Percentiles rank a stretch among this genome's conserved stretches.
Evolutionary conservation across 2,797 vertebrate genomes (phyloP).

Genomic region (Steatocranus sp.): DNA sequence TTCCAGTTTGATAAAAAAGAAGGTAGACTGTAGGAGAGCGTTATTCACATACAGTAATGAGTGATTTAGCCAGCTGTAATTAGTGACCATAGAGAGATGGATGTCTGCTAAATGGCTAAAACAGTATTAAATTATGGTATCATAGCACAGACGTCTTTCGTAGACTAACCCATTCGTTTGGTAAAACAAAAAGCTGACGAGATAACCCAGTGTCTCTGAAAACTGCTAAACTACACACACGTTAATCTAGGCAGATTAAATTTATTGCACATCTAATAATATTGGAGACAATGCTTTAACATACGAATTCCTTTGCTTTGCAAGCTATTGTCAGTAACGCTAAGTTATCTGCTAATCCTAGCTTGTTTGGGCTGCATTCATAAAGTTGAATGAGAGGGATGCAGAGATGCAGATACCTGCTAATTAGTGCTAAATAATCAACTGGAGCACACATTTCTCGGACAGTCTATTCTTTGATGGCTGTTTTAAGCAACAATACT

Average conservation of each 20-base stretch:
- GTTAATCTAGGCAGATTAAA: background rate
- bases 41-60: rapidly evolving
- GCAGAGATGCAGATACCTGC: background rate
- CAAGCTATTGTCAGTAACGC: background rate
- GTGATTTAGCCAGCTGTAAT: background rate
- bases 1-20: background rate
- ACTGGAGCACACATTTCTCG: background rate
- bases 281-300: background rate
- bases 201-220: background rate
- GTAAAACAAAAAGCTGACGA: background rate
- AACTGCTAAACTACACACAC: background rate
- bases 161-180: rapidly evolving
- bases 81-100: background rate
- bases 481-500: background rate
- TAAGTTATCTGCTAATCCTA: background rate
- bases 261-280: background rate
- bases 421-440: background rate
- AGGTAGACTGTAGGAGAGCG: rapidly evolving
- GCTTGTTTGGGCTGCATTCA: background rate
- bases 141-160: background rate
- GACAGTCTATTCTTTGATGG: background rate
- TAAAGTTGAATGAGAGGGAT: background rate
- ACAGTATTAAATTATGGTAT: background rate
- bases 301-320: background rate
- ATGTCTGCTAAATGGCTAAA: background rate